Conservation (phyloP, 2,797 vertebrate genomes). For the Falco rusticolus region DNA sequence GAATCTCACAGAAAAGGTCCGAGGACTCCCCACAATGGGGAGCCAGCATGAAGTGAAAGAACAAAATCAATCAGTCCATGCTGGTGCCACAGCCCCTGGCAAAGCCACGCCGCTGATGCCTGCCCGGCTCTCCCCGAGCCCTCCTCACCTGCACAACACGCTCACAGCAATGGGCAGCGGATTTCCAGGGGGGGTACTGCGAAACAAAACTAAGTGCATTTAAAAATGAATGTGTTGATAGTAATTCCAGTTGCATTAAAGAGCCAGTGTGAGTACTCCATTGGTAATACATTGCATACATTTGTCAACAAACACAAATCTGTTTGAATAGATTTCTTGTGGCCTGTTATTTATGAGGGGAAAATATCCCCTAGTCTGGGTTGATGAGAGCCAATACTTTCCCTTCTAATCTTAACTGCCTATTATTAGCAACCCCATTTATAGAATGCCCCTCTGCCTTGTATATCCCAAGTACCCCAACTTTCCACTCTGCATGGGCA, state of each 20-base stretch:
- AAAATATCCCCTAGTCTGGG: not conserved
- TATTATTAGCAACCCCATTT: not conserved
- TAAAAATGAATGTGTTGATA: not conserved
- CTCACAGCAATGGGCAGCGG: not conserved
- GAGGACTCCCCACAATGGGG: not conserved
- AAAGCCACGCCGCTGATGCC: not conserved
- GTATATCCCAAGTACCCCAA: not conserved
- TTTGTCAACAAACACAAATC: not conserved
- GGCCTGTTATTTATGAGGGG: not conserved
- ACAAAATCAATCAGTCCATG: not conserved
- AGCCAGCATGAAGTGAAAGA: not conserved
- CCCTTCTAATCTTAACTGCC: slow-evolving; percentile 1
- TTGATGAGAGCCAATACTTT: not conserved
- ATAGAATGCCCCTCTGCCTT: not conserved
- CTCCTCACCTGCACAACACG: not conserved
- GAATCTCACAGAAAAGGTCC: not conserved
- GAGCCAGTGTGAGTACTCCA: not conserved
- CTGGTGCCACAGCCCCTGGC: not conserved
- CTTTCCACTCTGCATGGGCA: not conserved
- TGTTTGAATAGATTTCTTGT: not conserved
- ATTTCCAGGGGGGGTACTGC: not conserved
- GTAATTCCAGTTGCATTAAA: not conserved
- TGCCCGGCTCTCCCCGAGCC: not conserved
- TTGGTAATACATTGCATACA: not conserved
- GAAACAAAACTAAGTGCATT: not conserved